Conservation (phyloP, 2,888 invertebrate species). For the Dyspetes luteomarginatus region DNA sequence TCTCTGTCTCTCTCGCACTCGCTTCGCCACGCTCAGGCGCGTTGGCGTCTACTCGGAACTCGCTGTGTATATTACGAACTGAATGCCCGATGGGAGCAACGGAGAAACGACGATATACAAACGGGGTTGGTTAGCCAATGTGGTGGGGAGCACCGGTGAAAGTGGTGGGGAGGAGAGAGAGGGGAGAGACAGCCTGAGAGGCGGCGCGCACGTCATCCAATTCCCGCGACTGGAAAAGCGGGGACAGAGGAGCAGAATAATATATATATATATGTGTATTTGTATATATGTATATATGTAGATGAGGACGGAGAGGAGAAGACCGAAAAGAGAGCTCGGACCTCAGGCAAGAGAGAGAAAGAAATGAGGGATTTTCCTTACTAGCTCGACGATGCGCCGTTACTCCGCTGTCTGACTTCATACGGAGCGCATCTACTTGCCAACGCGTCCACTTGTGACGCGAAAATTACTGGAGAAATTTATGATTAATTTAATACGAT, state of each 20-base stretch:
- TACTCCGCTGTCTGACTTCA: conserved; percentile 74
- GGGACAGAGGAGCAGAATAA: conserved; percentile 27
- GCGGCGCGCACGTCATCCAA: conserved; percentile 69
- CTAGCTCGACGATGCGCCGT: conserved; percentile 67
- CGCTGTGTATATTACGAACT: conserved; percentile 34
- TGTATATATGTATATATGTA: conserved; percentile 17
- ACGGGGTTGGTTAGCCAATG: conserved; percentile 67
- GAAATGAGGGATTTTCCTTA: conserved; percentile 27
- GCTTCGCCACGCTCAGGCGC: conserved; percentile 54
- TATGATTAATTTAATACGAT: neutral
- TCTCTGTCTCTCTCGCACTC: conserved; percentile 47
- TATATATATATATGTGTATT: conserved; percentile 12
- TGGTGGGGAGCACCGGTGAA: conserved; percentile 48
- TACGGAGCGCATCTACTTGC: conserved; percentile 64
- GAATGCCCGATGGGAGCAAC: conserved; percentile 66
- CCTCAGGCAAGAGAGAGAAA: conserved; percentile 44
- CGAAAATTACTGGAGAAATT: neutral
- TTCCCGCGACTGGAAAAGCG: conserved; percentile 49
- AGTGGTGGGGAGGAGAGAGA: conserved; percentile 68
- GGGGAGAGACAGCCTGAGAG: conserved; percentile 75
- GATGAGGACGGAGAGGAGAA: conserved; percentile 56
- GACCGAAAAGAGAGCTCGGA: conserved; percentile 60
- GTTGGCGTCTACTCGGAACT: conserved; percentile 41
- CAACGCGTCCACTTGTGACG: too few relatives aligned
- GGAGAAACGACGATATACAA: conserved; percentile 67